Evolutionary conservation across 35 echinoderm and acorn worm species (phyloP), one percentile per base, ranked within the genome.

Genomic region (Lytechinus variegatus): DNA sequence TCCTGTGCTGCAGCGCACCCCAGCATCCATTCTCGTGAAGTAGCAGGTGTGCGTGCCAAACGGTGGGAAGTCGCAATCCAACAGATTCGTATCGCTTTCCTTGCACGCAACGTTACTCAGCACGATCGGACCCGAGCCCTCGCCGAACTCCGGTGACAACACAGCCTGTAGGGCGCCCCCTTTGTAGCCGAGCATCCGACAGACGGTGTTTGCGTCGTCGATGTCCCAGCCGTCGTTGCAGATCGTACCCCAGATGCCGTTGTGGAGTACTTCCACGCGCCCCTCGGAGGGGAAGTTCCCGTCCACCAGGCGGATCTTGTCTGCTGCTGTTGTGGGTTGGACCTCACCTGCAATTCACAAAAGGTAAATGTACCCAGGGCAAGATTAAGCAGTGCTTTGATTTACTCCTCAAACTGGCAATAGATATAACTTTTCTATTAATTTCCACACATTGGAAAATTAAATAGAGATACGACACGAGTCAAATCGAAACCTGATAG

Each of bases 181-280:
- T 33, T 8, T 53, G 51, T 66, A 96, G 44, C 96, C 96, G 1
- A 96, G 96, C 96, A 95, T 94, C 19, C 92, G 87, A 55, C 96
- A 96, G 8, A 95, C 94, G 10, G 89, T 61, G 53, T 96, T 52
- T 19, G 91, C 95, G 14, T 96, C 95, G n/a, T 10, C 24, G 14
- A 79, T 93, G 91, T 96, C 95, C 95, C 95, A 96, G 14, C 52
- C 57, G 4, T 3, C 86, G 95, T 58, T 71, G n/a, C 95, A 96
- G 57, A 96, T 91, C 16, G 95, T 94, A 7, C 53, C 91, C 95
- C 95, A 96, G 8, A 9, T 61, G 11, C 95, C 95, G 28, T 91
- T 91, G 52, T 94, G 54, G 71, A 71, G 28, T 21, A 94, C 90
- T 54, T 96, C 95, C 21, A 96, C 95, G 3, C 95, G 61, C 27